Evolutionary conservation across 2,888 invertebrate genomes (phyloP), one percentile per base, ranked within the genome.

Genomic region (Aphodius sticticus): DNA sequence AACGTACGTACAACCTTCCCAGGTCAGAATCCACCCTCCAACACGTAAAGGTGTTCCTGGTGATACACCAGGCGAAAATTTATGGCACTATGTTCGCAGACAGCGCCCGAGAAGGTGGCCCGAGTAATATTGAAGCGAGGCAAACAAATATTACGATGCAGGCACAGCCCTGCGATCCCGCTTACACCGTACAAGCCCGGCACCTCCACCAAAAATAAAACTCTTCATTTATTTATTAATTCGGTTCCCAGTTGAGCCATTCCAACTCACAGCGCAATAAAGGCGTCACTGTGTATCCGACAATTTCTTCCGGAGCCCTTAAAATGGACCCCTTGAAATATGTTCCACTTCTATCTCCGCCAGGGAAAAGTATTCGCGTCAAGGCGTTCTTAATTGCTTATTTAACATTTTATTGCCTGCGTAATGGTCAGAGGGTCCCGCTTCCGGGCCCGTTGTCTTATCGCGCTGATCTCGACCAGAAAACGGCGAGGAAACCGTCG

Each of bases 381-480:
- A 37, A 74, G 37, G 84, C 84, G 81, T 84, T 82, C 83, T 85
- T 86, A 86, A 86, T 87, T 87, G 85, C 86, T 86, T 86, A 87
- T 86, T 86, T 86, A 86, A 86, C 86, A 86, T 87, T 87, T 87
- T 86, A 87, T 86, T 86, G 86, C 85, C 84, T 86, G 84, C 84
- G 85, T 86, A 86, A 87, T 85, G 85, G 85, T 80, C 82, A 81
- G 82, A 80, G 80, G 26, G 26, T 26, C 26, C 26, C 26, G 26
- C 26, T 26, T 26, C 72, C 83, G 81, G 81, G 26, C 26, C 81
- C 81, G 81, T 82, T 81, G 81, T 79, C 81, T 83, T 82, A 83
- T 82, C 82, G 82, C 79, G 77, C 78, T 53, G 82, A 82, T 82
- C 82, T 81, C 79, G 76, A 72, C 78, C 78, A 75, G 74, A 78